Conservation (phyloP, 2,888 invertebrate species). For the Salticus scenicus region DNA sequence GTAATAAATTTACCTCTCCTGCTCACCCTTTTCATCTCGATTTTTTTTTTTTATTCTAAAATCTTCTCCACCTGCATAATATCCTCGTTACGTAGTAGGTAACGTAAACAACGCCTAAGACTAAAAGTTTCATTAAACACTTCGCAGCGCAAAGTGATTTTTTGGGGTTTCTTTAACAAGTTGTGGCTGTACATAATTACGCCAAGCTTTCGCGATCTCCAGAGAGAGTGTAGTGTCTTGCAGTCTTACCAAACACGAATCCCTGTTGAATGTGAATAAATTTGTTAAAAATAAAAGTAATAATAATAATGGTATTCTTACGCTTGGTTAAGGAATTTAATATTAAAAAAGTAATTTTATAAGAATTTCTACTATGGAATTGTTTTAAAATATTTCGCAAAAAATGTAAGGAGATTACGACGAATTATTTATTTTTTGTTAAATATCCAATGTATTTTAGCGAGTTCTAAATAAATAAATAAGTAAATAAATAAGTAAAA, state of each 20-base stretch:
- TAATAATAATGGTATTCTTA: neutral
- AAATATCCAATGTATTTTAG: too few relatives aligned
- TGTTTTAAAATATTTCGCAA: too few relatives aligned
- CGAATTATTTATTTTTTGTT: too few relatives aligned
- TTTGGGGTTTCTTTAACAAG: conserved; percentile 3
- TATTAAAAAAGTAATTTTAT: neutral
- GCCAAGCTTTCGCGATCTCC: neutral
- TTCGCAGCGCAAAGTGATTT: neutral
- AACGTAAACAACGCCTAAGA: neutral
- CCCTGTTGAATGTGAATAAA: neutral
- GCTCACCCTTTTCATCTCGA: neutral
- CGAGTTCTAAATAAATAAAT: too few relatives aligned
- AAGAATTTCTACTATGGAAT: too few relatives aligned
- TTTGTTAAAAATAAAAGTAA: neutral
- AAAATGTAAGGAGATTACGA: too few relatives aligned
- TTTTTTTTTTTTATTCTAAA: neutral
- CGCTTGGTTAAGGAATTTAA: neutral
- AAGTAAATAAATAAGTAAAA: too few relatives aligned
- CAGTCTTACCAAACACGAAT: neutral
- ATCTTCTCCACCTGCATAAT: conserved; percentile 6
- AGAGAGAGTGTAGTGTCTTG: neutral
- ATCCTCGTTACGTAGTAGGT: conserved; percentile 2
- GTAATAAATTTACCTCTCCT: conserved; percentile 39
- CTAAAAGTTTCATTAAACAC: neutral
- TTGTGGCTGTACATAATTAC: conserved; percentile 8